Percentiles rank a stretch among this genome's conserved stretches.
These are phyloP conservation scores for Drosophila asahinai DNA, from an alignment of 1,140 invertebrate genomes.

Conservation along the genomic window DNA sequence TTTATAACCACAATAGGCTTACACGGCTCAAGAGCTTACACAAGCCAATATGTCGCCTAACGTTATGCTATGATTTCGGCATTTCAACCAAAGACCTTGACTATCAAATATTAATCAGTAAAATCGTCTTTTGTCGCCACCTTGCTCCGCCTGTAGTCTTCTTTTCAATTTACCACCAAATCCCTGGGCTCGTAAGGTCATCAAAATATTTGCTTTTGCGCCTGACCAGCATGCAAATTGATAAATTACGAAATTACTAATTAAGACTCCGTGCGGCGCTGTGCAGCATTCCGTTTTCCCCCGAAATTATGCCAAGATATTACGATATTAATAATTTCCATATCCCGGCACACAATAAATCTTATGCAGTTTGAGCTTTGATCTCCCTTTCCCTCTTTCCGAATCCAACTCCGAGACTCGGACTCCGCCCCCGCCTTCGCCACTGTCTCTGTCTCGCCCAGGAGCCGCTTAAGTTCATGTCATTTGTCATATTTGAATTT, in stretches of 20 bases:
- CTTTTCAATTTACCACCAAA: constrained; percentile 31
- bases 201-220: constrained; percentile 63
- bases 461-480: constrained; percentile 80
- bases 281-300: constrained; percentile 9
- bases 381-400: background rate
- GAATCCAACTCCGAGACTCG: background rate
- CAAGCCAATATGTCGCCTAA: constrained; percentile 12
- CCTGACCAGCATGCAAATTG: constrained; percentile 68
- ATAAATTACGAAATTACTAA: constrained; percentile 82
- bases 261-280: constrained; percentile 53
- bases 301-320: constrained; percentile 73
- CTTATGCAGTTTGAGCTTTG: constrained; percentile 36
- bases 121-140: constrained; percentile 19
- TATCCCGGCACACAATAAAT: constrained; percentile 72
- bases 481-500: constrained; percentile 84
- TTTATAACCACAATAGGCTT: constrained; percentile 17
- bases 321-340: constrained; percentile 83
- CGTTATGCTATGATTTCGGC: constrained; percentile 28
- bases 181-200: constrained; percentile 19
- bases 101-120: constrained; percentile 60
- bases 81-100: constrained; percentile 5
- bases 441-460: constrained; percentile 2
- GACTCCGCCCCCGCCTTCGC: background rate
- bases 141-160: background rate
- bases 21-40: constrained; percentile 23